These are phyloP conservation scores for Montipora efflorescens DNA, from an alignment of 64 coral and sea anemone species.

Conservation along the genomic window DNA sequence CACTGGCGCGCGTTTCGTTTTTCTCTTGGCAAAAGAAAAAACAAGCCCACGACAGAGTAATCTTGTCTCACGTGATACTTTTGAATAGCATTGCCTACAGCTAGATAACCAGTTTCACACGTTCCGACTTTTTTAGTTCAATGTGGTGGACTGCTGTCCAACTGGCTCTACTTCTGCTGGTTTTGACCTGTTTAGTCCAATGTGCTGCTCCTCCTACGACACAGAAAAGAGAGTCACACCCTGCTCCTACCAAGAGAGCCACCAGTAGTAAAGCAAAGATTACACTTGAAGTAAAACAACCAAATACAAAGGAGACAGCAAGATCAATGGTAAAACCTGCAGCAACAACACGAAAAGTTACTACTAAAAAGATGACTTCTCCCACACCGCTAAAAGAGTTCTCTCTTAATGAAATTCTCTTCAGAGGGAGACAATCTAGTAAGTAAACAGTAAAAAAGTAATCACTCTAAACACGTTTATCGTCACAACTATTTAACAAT, in stretches of 20 bases:
- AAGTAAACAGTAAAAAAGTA: not conserved
- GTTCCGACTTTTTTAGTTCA: not conserved
- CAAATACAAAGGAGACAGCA: not conserved
- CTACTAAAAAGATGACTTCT: not conserved
- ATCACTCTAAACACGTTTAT: not conserved
- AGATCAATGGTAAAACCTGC: not conserved
- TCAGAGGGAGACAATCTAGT: slow-evolving; percentile 35
- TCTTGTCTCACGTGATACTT: too few species aligned
- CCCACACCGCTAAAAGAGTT: not conserved
- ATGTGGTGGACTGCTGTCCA: not conserved
- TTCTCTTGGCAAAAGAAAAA: too few species aligned
- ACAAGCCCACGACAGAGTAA: too few species aligned
- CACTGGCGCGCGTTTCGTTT: too few species aligned
- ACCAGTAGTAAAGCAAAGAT: not conserved
- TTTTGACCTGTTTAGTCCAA: slow-evolving; percentile 27
- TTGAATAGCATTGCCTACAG: too few species aligned
- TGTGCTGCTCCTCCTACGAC: not conserved
- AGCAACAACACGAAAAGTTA: not conserved
- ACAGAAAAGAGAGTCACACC: not conserved
- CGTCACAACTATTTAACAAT: too few species aligned
- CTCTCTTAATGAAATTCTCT: slow-evolving; percentile 25
- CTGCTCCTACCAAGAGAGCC: not conserved
- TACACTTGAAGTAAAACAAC: not conserved
- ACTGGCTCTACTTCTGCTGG: not conserved
- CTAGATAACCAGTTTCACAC: too few species aligned